These are phyloP conservation scores for Spatulosminthurus flaviceps DNA, from an alignment of 2,888 invertebrate species.

Conservation along the genomic window DNA sequence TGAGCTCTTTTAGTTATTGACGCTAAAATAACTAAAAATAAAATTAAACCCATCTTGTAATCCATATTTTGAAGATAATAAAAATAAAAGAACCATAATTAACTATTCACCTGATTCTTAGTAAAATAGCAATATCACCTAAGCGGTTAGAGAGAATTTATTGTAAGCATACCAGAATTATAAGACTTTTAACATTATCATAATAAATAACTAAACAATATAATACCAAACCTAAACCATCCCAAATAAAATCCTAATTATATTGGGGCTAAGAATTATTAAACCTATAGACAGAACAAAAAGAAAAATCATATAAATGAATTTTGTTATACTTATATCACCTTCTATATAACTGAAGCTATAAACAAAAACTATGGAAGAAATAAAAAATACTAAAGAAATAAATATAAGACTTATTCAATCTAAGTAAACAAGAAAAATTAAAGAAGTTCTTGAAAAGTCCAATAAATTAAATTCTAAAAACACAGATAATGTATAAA, in stretches of 20 bases:
- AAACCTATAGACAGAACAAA: slow-evolving; percentile 76
- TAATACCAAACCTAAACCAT: slow-evolving; percentile 77
- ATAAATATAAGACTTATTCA: slow-evolving; percentile 75
- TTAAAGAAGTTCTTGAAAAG: too few species aligned
- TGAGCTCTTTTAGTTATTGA: slow-evolving; percentile 82
- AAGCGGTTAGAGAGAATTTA: slow-evolving; percentile 77
- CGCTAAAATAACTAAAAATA: slow-evolving; percentile 67
- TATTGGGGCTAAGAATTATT: slow-evolving; percentile 76
- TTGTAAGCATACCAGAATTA: slow-evolving; percentile 79
- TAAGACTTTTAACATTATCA: slow-evolving; percentile 75
- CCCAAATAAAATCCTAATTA: slow-evolving; percentile 77
- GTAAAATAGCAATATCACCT: slow-evolving; percentile 76
- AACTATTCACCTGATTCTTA: slow-evolving; percentile 72
- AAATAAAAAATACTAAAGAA: slow-evolving; percentile 74
- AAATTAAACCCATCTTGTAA: slow-evolving; percentile 65
- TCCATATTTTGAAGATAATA: slow-evolving; percentile 68
- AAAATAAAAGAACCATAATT: slow-evolving; percentile 72
- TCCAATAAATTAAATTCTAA: too few species aligned
- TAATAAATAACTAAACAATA: slow-evolving; percentile 79
- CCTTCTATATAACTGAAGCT: slow-evolving; percentile 73
- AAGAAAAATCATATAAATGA: slow-evolving; percentile 74
- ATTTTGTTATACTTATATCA: slow-evolving; percentile 72
- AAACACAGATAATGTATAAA: too few species aligned
- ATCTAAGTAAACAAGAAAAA: slow-evolving; percentile 73
- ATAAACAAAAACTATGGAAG: slow-evolving; percentile 74